Conservation (phyloP, 2,888 invertebrate genomes). For the Lasioglossum zephyrum region DNA sequence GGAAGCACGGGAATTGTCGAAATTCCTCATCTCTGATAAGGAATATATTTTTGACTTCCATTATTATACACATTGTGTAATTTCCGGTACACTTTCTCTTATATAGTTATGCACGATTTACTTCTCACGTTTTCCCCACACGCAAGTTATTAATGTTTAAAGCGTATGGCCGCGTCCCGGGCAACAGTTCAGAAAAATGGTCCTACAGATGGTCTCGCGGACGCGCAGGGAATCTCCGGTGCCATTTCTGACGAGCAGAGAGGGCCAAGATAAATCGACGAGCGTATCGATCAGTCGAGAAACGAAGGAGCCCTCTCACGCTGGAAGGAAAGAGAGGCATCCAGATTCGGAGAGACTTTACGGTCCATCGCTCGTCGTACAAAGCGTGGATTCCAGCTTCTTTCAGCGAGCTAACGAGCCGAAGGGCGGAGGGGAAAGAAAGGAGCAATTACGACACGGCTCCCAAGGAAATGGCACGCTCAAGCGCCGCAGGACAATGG, state of each 20-base stretch:
- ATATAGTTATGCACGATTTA: no score
- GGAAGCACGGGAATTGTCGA: no score
- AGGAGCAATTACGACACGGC: conserved; percentile 70
- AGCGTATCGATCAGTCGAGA: conserved; percentile 64
- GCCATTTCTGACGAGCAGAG: conserved; percentile 57
- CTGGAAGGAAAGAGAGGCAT: conserved; percentile 37
- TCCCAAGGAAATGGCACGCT: conserved; percentile 71
- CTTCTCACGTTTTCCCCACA: no score
- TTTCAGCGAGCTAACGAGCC: conserved; percentile 74
- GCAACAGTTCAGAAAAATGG: not conserved
- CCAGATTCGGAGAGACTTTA: conserved; percentile 70
- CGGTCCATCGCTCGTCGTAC: conserved; percentile 74
- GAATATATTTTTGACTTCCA: no score
- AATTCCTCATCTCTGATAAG: no score
- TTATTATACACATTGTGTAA: no score
- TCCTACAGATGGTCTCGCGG: not conserved
- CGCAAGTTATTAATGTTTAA: no score
- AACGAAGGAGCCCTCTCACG: not conserved
- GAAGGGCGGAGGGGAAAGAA: conserved; percentile 63
- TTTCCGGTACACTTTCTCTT: no score
- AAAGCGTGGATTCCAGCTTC: conserved; percentile 73
- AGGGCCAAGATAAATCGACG: conserved; percentile 64
- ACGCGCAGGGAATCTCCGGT: conserved; percentile 50
- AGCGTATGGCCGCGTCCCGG: not conserved
- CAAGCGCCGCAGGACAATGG: conserved; percentile 63